Evolutionary conservation across 2,113 vertebrate species (phyloP).

Genomic region (Rattus rattus): DNA sequence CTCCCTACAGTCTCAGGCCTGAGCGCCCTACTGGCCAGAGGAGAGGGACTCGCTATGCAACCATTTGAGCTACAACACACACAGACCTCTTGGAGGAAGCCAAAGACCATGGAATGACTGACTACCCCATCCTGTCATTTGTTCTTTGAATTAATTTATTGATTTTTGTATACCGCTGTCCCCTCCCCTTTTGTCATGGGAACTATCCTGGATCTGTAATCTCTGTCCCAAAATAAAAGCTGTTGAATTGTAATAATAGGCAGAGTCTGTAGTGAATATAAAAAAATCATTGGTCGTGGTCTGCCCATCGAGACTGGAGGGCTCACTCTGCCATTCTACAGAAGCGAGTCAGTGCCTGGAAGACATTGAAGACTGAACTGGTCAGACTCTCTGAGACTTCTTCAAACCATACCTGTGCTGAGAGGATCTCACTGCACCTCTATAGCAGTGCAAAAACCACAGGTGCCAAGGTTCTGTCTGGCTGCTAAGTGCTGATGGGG

Average conservation of each 20-base stretch:
- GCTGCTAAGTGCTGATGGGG: too few relatives aligned
- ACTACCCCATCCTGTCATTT: background rate
- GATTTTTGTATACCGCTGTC: background rate
- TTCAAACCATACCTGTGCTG: too few relatives aligned
- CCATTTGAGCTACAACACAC: slow-evolving; percentile 36
- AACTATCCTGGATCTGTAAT: background rate
- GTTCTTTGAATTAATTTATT: background rate
- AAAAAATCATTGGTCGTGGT: background rate
- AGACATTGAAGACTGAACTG: too few relatives aligned
- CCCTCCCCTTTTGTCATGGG: background rate
- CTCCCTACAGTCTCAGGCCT: slow-evolving; percentile 71
- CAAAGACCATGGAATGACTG: background rate
- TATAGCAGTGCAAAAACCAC: too few relatives aligned
- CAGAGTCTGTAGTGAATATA: background rate
- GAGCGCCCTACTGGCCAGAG: background rate
- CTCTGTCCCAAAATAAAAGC: background rate
- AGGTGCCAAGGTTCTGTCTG: too few relatives aligned
- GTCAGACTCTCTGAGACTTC: too few relatives aligned
- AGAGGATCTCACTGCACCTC: too few relatives aligned
- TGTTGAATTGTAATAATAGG: background rate
- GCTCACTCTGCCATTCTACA: background rate
- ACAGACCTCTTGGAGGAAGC: background rate
- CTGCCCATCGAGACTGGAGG: background rate
- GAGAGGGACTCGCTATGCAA: slow-evolving; percentile 23
- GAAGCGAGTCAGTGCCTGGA: too few relatives aligned